Evolutionary conservation across 1,140 invertebrate genomes (phyloP), one percentile per base, ranked within the genome.

Genomic region (Plodia interpunctella): DNA sequence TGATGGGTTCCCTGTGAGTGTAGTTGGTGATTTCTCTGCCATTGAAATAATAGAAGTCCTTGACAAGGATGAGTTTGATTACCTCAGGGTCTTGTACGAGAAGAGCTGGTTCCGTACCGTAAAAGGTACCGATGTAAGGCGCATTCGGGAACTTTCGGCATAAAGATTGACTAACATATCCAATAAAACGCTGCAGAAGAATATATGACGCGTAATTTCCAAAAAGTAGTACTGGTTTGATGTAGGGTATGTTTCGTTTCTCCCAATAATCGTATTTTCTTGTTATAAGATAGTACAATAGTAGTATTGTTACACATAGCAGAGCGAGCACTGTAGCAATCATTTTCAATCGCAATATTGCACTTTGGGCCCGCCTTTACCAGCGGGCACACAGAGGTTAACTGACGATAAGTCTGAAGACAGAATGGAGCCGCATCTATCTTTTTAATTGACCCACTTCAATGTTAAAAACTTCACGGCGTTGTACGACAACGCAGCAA

Each of bases 1-100:
- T 70, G 2, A 76, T 51, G 0, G 63, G 13, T 49, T 78, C 92
- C 17, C 80, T 68, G 17, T 88, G 76, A 0, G 84, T 85, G 0
- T 63, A 57, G 6, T 74, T 44, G 30, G 73, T 68, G 17, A 90
- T 15, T n/a, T 87, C 87, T 25, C 90, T 77, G 58, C 90, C 83
- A 38, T 80, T 79, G 65, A 92, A 92, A 62, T 86, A 80, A n/a
- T 85, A 76, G 66, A 91, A 92, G 65, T 92, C 90, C 59, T 87
- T 88, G 9, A 91, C 76, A 3, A 87, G 63, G 4, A 92, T 77
- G 1, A 77, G 62, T 65, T 90, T 91, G 15, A 92, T 86, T 1
- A 92, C 59, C 50, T 91, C 83, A 0, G 83, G 87, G 63, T 88
- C 88, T 55, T 83, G 71, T 0, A 91, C 55, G 0, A 91, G 74